Conservation (phyloP, 1,140 invertebrate species). For the Hylaeus anthracinus region DNA sequence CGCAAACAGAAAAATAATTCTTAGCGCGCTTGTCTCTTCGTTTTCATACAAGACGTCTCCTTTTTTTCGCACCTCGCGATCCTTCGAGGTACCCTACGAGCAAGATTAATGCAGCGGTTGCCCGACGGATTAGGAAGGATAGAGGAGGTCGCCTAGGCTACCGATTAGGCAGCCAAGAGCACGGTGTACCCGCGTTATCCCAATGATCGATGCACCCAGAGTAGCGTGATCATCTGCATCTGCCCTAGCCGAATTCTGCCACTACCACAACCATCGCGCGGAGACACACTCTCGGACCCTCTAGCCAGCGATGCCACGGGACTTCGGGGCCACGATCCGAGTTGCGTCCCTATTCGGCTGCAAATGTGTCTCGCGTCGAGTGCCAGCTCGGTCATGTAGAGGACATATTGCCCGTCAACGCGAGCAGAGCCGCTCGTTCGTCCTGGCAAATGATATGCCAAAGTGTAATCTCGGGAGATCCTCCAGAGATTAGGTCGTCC, state of each 20-base stretch:
- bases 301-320: conserved; percentile 43
- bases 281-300: conserved; percentile 6
- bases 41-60: too few species aligned
- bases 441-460: conserved; percentile 80
- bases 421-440: conserved; percentile 75
- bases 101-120: conserved; percentile 72
- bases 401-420: conserved; percentile 80
- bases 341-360: conserved; percentile 61
- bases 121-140: conserved; percentile 70
- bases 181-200: conserved; percentile 57
- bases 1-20: conserved; percentile 43
- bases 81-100: conserved; percentile 70
- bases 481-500: conserved; percentile 73
- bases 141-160: conserved; percentile 61
- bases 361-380: conserved; percentile 70
- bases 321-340: conserved; percentile 34
- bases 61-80: conserved; percentile 34
- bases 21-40: not conserved
- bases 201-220: conserved; percentile 75
- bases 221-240: conserved; percentile 76
- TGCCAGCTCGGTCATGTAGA: conserved; percentile 76
- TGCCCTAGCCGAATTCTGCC: conserved; percentile 44
- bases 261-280: not conserved
- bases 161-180: conserved; percentile 73
- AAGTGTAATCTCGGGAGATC: conserved; percentile 77